phyloP scores from a whole-genome alignment of 1,140 invertebrate genomes.

The Hestina assimilis region DNA sequence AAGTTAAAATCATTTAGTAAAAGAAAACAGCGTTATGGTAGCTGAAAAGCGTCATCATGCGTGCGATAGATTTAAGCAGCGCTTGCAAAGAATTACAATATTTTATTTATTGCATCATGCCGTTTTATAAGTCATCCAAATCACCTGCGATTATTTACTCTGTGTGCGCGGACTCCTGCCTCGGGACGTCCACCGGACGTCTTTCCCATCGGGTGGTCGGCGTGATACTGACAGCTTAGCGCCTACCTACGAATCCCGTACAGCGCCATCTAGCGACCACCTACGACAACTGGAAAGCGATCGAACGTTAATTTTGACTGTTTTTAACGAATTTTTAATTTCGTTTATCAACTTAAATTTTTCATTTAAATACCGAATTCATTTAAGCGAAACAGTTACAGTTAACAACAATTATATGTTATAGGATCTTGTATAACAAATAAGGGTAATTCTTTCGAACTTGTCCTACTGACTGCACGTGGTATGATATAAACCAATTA shows the following conservation, averaged over 20 bases:
- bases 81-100: not conserved
- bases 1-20: no score
- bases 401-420: conserved; percentile 6
- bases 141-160: conserved; percentile 62
- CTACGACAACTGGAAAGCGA: conserved; percentile 50
- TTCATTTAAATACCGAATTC: conserved; percentile 7
- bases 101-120: conserved; percentile 16
- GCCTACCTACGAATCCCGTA: conserved; percentile 40
- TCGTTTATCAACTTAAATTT: no score
- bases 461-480: conserved; percentile 31
- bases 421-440: conserved; percentile 17
- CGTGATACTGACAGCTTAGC: conserved; percentile 45
- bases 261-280: conserved; percentile 49
- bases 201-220: conserved; percentile 68
- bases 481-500: conserved; percentile 32
- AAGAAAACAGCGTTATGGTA: not conserved
- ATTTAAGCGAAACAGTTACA: conserved; percentile 3
- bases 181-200: conserved; percentile 67
- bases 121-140: conserved; percentile 16
- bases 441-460: conserved; percentile 34
- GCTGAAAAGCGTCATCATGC: conserved; percentile 19
- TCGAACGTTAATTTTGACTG: conserved; percentile 24
- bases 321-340: no score
- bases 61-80: conserved; percentile 1
- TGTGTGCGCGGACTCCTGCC: conserved; percentile 61